phyloP scores from a whole-genome alignment of 2,797 vertebrate species.

The Arvicola amphibius region DNA sequence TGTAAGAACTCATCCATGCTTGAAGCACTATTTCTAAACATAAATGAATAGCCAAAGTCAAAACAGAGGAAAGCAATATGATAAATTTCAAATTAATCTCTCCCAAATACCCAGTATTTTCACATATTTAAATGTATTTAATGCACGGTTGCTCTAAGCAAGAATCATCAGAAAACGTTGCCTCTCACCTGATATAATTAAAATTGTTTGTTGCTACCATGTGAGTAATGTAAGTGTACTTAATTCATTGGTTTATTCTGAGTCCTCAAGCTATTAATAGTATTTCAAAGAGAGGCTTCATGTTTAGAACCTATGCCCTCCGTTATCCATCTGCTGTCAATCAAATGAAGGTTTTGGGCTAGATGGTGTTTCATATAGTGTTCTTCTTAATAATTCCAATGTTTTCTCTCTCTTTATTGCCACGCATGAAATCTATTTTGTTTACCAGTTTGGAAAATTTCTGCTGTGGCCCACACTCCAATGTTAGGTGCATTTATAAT shows the following conservation, averaged over 20 bases:
- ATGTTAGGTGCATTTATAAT: background rate
- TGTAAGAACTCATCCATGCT: slow-evolving; percentile 62
- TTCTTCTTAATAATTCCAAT: background rate
- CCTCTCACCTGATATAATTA: slow-evolving; percentile 73
- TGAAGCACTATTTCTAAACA: slow-evolving; percentile 73
- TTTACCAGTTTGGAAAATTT: background rate
- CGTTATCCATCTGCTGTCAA: slow-evolving; percentile 38
- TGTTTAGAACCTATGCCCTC: background rate
- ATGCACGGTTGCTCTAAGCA: slow-evolving; percentile 71
- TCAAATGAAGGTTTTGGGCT: background rate
- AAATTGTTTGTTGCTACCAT: slow-evolving; percentile 68
- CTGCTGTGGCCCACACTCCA: background rate
- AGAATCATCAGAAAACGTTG: slow-evolving; percentile 75
- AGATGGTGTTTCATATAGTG: background rate
- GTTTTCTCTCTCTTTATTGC: background rate
- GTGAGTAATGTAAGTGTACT: slow-evolving; percentile 62
- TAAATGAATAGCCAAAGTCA: slow-evolving; percentile 72
- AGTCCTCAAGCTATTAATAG: slow-evolving; percentile 57
- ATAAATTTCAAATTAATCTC: slow-evolving; percentile 77
- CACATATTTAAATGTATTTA: slow-evolving; percentile 76
- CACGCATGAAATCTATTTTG: background rate
- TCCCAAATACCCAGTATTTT: slow-evolving; percentile 60
- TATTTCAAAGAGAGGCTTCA: slow-evolving; percentile 42
- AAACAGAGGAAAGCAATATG: slow-evolving; percentile 66
- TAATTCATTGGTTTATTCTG: slow-evolving; percentile 67